phyloP scores from a whole-genome alignment of 2,113 vertebrate species.

The Gorilla gorilla region DNA sequence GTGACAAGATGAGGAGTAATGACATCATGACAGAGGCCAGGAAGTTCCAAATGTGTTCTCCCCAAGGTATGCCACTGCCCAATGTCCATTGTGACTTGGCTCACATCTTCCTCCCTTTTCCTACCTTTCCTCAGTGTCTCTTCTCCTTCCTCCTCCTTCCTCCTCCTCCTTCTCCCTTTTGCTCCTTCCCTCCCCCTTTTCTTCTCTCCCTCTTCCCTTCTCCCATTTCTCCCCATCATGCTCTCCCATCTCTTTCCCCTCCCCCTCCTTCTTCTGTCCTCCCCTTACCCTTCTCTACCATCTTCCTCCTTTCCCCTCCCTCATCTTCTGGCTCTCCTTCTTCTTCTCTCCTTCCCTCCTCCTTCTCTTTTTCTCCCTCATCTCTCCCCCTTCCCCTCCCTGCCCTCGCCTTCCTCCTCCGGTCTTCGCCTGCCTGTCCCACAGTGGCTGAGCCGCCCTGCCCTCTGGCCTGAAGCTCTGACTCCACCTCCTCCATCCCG shows the following conservation, averaged over 20 bases:
- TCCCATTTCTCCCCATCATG: not conserved
- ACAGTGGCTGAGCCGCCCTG: not conserved
- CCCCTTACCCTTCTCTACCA: not conserved
- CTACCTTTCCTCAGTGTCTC: no score
- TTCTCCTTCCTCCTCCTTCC: no score
- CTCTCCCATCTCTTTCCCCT: not conserved
- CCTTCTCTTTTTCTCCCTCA: no score
- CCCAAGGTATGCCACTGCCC: not conserved
- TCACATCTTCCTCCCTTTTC: accelerated
- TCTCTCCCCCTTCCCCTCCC: no score
- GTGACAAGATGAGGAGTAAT: not conserved
- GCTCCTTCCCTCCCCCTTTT: no score
- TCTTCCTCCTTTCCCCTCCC: no score
- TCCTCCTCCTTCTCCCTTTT: no score
- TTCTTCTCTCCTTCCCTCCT: no score
- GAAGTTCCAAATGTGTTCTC: not conserved
- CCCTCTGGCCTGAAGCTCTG: accelerated
- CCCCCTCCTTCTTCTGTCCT: no score
- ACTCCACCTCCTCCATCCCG: not conserved
- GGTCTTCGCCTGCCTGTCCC: not conserved
- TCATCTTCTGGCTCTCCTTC: not conserved
- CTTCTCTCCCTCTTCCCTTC: no score
- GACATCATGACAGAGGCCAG: not conserved
- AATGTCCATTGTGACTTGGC: accelerated
- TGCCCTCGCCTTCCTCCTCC: no score